Conservation (phyloP, 2,113 vertebrate genomes). For the Peromyscus leucopus region DNA sequence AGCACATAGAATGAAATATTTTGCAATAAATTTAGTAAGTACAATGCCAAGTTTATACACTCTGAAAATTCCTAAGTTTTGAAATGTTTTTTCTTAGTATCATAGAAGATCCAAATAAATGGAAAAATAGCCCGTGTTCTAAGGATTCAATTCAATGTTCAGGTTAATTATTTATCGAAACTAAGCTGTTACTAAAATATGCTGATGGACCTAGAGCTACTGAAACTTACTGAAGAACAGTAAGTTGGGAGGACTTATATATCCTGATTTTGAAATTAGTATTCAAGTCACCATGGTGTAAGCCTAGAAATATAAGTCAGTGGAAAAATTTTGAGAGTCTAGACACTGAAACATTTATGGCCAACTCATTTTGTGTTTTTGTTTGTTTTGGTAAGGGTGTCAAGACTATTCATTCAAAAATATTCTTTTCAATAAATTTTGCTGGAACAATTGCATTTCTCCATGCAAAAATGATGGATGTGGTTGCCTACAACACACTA, state of each 20-base stretch:
- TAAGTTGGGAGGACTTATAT: neutral
- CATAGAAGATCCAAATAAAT: neutral
- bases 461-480: neutral
- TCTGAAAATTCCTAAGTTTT: neutral
- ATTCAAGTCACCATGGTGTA: neutral
- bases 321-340: neutral
- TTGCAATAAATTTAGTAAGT: slow-evolving; percentile 11
- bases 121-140: neutral
- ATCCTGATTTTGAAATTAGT: neutral
- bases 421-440: neutral
- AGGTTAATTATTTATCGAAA: neutral
- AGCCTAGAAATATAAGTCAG: neutral
- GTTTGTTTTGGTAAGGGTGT: neutral
- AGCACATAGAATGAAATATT: neutral
- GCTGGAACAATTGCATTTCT: neutral
- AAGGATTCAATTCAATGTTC: neutral
- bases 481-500: neutral
- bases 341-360: neutral
- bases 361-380: neutral
- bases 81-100: neutral
- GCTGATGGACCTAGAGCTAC: neutral
- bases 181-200: neutral
- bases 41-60: neutral
- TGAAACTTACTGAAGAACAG: neutral
- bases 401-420: neutral